A percentile compares a stretch with the other conserved stretches of the same genome.
phyloP scores from a whole-genome alignment of 2,888 invertebrate species.

The Tineola bisselliella region DNA sequence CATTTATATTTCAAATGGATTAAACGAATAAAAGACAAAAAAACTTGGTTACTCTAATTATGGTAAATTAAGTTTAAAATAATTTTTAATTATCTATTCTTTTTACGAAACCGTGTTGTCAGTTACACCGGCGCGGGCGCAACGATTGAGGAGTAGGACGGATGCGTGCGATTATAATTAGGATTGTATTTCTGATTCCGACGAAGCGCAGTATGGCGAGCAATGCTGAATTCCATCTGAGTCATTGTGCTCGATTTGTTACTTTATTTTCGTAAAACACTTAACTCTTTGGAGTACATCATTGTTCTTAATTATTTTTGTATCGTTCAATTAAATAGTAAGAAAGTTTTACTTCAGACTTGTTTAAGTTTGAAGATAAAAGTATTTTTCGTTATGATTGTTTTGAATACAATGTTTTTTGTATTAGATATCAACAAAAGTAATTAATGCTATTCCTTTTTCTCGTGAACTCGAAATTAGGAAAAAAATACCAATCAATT shows the following conservation, averaged over 20 bases:
- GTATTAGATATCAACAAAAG: too few species aligned
- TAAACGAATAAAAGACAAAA: too few species aligned
- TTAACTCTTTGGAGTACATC: conserved; percentile 45
- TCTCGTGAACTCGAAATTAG: too few species aligned
- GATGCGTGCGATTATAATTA: conserved; percentile 68
- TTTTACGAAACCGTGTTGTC: neutral
- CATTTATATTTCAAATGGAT: too few species aligned
- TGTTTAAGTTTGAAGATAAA: neutral
- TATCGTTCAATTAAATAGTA: neutral
- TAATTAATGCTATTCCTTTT: too few species aligned
- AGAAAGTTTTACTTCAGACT: neutral
- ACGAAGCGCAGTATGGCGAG: conserved; percentile 61
- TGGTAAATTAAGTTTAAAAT: neutral
- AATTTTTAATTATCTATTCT: neutral
- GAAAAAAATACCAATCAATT: neutral
- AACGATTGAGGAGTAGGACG: conserved; percentile 62
- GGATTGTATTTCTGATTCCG: conserved; percentile 69
- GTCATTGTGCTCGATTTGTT: conserved; percentile 66
- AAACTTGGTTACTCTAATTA: too few species aligned
- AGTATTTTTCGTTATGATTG: too few species aligned
- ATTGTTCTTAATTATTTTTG: neutral
- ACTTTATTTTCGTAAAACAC: conserved; percentile 66
- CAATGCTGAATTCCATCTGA: conserved; percentile 64
- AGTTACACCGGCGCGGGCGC: conserved; percentile 37
- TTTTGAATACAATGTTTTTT: too few species aligned